A percentile compares a stretch with the other conserved stretches of the same genome.
Evolutionary conservation across 2,113 vertebrate genomes (phyloP).

Genomic region (Centropus unirufus): DNA sequence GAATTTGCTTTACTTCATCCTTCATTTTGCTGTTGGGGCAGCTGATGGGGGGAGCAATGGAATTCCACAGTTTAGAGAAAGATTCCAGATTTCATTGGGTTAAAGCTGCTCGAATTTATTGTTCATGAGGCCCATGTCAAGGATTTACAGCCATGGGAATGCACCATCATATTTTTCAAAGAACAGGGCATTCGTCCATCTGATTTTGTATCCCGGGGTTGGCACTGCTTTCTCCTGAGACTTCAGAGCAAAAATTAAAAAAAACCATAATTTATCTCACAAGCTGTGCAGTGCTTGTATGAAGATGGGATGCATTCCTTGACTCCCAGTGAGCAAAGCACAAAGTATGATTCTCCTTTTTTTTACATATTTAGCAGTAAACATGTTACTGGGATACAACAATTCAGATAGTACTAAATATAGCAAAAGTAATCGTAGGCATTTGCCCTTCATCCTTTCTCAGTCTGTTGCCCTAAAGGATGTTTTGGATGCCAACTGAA

Average conservation of each 20-base stretch:
- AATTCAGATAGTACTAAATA: background rate
- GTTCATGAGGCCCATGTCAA: rapidly evolving
- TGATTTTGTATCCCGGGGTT: background rate
- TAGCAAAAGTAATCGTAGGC: background rate
- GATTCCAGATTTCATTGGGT: background rate
- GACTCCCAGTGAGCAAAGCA: background rate
- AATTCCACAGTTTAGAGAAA: background rate
- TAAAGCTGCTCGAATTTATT: background rate
- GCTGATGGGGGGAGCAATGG: rapidly evolving
- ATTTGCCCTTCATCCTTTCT: background rate
- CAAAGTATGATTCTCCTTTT: background rate
- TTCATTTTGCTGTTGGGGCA: background rate
- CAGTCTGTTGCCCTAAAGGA: background rate
- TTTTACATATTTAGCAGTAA: background rate
- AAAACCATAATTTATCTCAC: background rate
- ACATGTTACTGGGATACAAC: background rate
- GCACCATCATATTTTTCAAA: background rate
- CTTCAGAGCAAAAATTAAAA: background rate
- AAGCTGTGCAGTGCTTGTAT: background rate
- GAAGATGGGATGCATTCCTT: background rate
- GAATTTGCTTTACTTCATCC: background rate
- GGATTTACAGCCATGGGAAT: background rate
- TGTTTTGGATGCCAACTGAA: background rate
- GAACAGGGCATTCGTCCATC: background rate
- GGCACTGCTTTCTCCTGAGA: background rate